A percentile compares a stretch with the other conserved stretches of the same genome.
Evolutionary conservation across 2,888 invertebrate species (phyloP).

Genomic region (Spisula solida): DNA sequence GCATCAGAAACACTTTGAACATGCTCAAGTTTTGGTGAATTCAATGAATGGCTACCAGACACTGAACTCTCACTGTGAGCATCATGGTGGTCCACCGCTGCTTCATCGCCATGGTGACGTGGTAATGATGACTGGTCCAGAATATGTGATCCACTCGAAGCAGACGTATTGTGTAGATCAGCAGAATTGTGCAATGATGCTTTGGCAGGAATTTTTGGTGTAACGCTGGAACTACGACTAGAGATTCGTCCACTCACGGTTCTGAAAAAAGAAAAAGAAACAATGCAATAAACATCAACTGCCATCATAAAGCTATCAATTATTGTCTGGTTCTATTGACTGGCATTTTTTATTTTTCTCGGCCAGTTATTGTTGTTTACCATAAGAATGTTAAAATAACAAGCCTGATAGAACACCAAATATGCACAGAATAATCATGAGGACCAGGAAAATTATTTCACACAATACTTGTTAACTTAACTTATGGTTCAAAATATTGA

Average conservation of each 20-base stretch:
- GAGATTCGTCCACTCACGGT: constrained; percentile 86
- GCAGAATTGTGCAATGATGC: constrained; percentile 85
- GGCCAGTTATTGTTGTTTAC: too few species aligned
- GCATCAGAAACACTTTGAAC: constrained; percentile 66
- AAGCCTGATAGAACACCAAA: too few species aligned
- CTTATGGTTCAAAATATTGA: background rate
- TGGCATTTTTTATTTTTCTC: too few species aligned
- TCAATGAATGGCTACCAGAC: constrained; percentile 84
- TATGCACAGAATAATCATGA: too few species aligned
- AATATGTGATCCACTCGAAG: constrained; percentile 86
- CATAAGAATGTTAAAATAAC: too few species aligned
- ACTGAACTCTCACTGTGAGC: constrained; percentile 84
- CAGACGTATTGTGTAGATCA: constrained; percentile 84
- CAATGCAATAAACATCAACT: background rate
- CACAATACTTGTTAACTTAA: background rate
- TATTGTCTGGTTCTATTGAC: too few species aligned
- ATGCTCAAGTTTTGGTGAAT: constrained; percentile 83
- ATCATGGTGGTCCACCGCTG: constrained; percentile 83
- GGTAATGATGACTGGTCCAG: constrained; percentile 76
- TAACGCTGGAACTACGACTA: constrained; percentile 86
- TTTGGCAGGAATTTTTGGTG: constrained; percentile 85
- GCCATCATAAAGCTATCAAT: background rate
- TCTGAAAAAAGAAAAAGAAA: constrained; percentile 76
- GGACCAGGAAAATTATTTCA: too few species aligned
- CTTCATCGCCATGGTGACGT: constrained; percentile 71